Base-by-base conservation (phyloP, 2,888 invertebrate genomes). In the Drosophila borealis region DNA sequence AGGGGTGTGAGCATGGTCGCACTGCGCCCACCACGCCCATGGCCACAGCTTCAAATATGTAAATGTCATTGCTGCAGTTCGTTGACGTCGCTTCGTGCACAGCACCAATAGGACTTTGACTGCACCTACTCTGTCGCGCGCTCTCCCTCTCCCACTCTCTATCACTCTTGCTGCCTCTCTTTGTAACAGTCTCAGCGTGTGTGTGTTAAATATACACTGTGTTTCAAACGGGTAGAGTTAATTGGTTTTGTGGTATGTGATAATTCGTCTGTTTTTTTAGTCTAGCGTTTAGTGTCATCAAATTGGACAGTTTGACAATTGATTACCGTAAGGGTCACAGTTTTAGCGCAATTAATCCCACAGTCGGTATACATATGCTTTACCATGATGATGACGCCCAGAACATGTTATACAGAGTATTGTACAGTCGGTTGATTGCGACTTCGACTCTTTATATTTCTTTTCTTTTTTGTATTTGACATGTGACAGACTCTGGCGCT, bases 41-140 rank as follows among this genome's bases (percentile, higher is more conserved):
- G 54, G 37, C 29, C 60, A 60, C 70, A 62, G 46, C 53, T 45
- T 59, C 46, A 70, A 74, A 46, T 46, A 54, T 75, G 63, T 39
- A 64, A 74, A 74, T 74, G 74, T 74, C 73, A 69, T 33, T 21
- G 55, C 55, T 54, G 60, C 75, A 71, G 76, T 76, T 76, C 72
- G 75, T 76, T 76, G 72, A 76, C 70, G 73, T 61, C 33, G 55
- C 59, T 63, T 11, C 10, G 44, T 51, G 51, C 21, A 41, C 25
- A 56, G 64, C 53, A 57, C 66, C 71, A 71, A 75, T 57, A 54
- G 66, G 60, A 71, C 63, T 63, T 59, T 60, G 8, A 29, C 29
- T 29, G 48, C 46, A 62, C 46, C 53, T 44, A 54, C 42, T 39
- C 45, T 33, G 29, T 33, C 21, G n/a, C 42, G n/a, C 36, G n/a